Base-by-base conservation (phyloP, 1,140 invertebrate genomes). In the Helicorthomorpha holstii region DNA sequence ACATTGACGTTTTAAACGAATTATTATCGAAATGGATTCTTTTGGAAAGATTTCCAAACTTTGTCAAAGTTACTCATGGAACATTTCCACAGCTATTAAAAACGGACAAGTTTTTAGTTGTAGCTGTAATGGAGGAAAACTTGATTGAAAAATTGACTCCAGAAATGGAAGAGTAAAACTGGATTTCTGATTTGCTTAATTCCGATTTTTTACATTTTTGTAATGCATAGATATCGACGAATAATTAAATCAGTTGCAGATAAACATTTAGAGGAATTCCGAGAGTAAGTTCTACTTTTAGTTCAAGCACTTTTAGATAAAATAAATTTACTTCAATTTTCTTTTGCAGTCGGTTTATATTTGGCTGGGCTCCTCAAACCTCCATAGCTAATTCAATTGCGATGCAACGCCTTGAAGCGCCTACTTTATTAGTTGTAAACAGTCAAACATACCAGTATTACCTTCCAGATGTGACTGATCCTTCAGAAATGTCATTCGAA, bases 371-470 rank as follows among this genome's bases (percentile, higher is more conserved):
- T 42, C 85, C 84, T 0, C 82, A 74, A 58, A 81, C 84, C 19
- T 82, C 87, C 27, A 66, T 95, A 57, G 85, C 87, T 3, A 93
- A 92, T 70, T 84, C 82, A 43, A 87, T 96, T 63, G 86, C 86
- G 1, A 87, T 94, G 81, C 78, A 77, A 56, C 74, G 80, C 45
- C 67, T 91, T 54, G 78, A 83, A 4, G 69, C 89, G 41, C 91
- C 91, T 3, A 83, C 86, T 70, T 66, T 95, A 43, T 69, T 96
- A 34, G 85, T 95, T 2, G 75, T 95, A 27, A 93, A 96, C 63
- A 82, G 87, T 1, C 83, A 80, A 2, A 90, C 85, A 7, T 83
- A 83, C 66, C 83, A 93, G 63, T 88, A 93, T 69, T 85, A 89
- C 63, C 74, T 92, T 57, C 85, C 86, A 38, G 80, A 88, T 44